phyloP scores from a whole-genome alignment of 2,113 vertebrate genomes.

The Ahaetulla prasina region DNA sequence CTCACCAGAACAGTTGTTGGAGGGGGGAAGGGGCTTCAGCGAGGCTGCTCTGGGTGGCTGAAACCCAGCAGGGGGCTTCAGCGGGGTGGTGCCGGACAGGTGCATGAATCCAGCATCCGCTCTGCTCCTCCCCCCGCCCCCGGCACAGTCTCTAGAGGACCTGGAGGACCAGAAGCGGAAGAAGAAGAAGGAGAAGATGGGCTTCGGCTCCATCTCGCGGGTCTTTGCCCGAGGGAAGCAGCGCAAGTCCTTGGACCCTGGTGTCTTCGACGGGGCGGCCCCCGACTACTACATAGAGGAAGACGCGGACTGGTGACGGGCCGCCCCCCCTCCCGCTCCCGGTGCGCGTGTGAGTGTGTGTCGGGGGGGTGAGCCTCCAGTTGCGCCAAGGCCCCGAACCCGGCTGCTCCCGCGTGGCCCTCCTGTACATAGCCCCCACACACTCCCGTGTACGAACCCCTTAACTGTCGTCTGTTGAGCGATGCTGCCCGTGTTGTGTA shows the following conservation, averaged over 20 bases:
- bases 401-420: constrained; percentile 40
- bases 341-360: not conserved
- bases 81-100: not conserved
- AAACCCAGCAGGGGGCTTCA: not conserved
- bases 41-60: not conserved
- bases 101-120: fast-evolving
- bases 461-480: constrained; percentile 75
- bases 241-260: constrained; percentile 93
- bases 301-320: constrained; percentile 95
- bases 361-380: not conserved
- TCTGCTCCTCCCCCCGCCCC: not conserved
- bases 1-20: not conserved
- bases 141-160: constrained; percentile 91
- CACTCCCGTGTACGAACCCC: constrained; percentile 71
- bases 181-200: constrained; percentile 87
- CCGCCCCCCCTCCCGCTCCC: constrained; percentile 34
- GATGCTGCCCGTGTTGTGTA: constrained; percentile 70
- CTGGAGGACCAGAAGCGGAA: constrained; percentile 97
- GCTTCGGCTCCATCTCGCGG: constrained; percentile 91
- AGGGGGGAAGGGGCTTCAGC: fast-evolving
- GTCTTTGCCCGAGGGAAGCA: constrained; percentile 97
- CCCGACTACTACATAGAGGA: constrained; percentile 99
- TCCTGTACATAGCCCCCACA: constrained; percentile 74
- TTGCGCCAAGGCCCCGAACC: not conserved
- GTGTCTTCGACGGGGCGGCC: constrained; percentile 94